Evolutionary conservation across 2,113 vertebrate genomes (phyloP).

Genomic region (Porphyrio hochstetteri): DNA sequence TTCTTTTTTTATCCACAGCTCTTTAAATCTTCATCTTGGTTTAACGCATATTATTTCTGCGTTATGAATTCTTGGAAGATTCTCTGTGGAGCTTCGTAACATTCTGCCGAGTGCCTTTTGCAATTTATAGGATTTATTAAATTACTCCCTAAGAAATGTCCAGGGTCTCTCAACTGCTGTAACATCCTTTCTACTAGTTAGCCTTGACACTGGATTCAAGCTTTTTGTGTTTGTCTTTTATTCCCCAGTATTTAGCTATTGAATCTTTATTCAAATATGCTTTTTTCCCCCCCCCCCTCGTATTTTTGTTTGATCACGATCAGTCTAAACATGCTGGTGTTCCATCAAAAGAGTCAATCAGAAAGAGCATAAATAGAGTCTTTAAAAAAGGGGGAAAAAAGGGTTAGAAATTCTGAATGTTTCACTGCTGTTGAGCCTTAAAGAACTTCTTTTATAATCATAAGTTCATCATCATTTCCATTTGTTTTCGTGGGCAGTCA

Average conservation of each 20-base stretch:
- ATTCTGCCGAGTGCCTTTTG: background rate
- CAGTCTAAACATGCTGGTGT: background rate
- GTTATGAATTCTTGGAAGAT: background rate
- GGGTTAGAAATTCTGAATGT: background rate
- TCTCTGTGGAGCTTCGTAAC: background rate
- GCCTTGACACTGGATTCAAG: background rate
- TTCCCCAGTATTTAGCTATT: background rate
- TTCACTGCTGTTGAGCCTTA: background rate
- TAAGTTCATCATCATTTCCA: background rate
- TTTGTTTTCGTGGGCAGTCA: background rate
- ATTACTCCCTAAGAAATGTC: slow-evolving; percentile 8
- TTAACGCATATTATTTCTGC: slow-evolving; percentile 6
- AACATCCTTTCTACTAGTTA: background rate
- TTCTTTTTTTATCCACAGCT: background rate
- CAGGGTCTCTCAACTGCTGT: background rate
- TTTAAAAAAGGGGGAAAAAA: too few species aligned
- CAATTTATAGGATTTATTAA: slow-evolving; percentile 21
- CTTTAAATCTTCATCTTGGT: slow-evolving; percentile 31
- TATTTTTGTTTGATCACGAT: background rate
- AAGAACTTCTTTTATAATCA: background rate
- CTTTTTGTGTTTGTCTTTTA: background rate
- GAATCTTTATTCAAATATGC: background rate
- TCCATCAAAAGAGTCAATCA: background rate
- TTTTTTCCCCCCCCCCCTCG: background rate
- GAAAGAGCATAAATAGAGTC: background rate